Conservation (phyloP, 2,797 vertebrate genomes). For the Sitta carolinensis region DNA sequence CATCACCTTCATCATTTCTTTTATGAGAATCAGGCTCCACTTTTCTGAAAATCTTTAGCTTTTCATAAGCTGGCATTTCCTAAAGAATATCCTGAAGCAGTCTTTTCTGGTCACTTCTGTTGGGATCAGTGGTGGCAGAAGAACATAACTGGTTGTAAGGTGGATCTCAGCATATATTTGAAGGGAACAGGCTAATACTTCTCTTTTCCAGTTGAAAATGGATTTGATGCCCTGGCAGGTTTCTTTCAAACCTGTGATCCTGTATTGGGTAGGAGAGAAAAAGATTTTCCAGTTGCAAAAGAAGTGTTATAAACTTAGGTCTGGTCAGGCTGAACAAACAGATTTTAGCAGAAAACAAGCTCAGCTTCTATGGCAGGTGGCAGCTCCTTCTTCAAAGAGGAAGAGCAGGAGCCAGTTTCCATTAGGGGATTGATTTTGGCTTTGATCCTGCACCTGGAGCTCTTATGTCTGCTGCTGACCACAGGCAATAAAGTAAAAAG, state of each 20-base stretch:
- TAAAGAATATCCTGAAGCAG: background rate
- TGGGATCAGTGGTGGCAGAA: background rate
- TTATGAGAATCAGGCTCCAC: background rate
- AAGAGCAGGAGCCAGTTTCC: background rate
- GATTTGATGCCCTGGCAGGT: background rate
- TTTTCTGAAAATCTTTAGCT: background rate
- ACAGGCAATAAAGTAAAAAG: background rate
- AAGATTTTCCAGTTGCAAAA: background rate
- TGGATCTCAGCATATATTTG: background rate
- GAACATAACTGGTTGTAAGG: rapidly evolving
- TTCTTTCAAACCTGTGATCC: background rate
- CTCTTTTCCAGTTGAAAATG: background rate
- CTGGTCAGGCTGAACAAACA: background rate
- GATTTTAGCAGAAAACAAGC: background rate
- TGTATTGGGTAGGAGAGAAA: background rate
- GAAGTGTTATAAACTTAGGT: background rate
- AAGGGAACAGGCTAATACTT: rapidly evolving
- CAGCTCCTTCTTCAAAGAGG: background rate
- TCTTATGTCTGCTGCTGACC: background rate
- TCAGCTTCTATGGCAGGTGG: background rate
- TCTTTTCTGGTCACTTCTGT: background rate
- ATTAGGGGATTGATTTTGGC: background rate
- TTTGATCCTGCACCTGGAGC: background rate
- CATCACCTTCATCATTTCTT: background rate
- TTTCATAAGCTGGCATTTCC: background rate